phyloP scores from a whole-genome alignment of 1,140 invertebrate genomes.

The Trichomalopsis sarcophagae region DNA sequence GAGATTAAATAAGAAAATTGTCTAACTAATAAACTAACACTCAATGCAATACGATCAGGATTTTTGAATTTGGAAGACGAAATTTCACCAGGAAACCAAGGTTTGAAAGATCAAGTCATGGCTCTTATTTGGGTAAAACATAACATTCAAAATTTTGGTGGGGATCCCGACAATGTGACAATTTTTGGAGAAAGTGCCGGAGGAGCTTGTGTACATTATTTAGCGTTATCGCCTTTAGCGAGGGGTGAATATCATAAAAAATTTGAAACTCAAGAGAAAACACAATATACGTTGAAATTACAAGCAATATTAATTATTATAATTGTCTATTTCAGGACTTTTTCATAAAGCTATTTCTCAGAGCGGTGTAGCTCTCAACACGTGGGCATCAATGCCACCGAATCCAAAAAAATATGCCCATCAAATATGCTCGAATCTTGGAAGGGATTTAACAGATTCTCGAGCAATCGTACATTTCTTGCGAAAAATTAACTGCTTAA shows the following conservation, averaged over 20 bases:
- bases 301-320: not conserved
- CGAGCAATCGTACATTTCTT: slow-evolving; percentile 71
- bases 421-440: slow-evolving; percentile 54
- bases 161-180: slow-evolving; percentile 78
- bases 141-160: slow-evolving; percentile 79
- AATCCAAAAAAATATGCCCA: slow-evolving; percentile 63
- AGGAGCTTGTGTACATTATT: slow-evolving; percentile 69
- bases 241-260: slow-evolving; percentile 47
- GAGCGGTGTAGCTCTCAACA: slow-evolving; percentile 74
- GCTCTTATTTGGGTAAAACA: slow-evolving; percentile 69
- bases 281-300: not conserved
- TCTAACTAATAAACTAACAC: not conserved
- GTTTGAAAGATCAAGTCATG: slow-evolving; percentile 75
- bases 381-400: slow-evolving; percentile 73
- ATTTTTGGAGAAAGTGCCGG: slow-evolving; percentile 79
- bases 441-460: slow-evolving; percentile 69
- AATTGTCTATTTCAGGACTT: slow-evolving; percentile 68
- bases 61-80: slow-evolving; percentile 45
- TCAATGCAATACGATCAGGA: not conserved
- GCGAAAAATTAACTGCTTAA: slow-evolving; percentile 61
- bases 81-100: slow-evolving; percentile 72
- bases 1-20: too few relatives aligned
- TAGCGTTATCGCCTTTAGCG: slow-evolving; percentile 63
- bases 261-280: not conserved
- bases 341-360: slow-evolving; percentile 78